phyloP scores from a whole-genome alignment of 2,888 invertebrate species.

The Teleiodes luculella region DNA sequence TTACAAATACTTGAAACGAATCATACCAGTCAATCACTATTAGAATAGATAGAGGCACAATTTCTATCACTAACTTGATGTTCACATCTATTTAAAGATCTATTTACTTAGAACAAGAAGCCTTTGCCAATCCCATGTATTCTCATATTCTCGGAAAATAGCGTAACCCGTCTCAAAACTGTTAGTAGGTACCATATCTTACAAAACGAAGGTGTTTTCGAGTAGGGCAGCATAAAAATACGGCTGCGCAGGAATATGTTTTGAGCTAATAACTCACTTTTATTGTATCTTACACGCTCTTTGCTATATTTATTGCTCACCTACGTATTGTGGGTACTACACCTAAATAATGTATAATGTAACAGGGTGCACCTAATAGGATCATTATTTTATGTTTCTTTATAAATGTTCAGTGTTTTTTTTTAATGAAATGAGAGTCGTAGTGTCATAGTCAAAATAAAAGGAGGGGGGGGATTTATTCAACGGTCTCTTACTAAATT shows the following conservation, averaged over 20 bases:
- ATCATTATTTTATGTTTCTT: constrained; percentile 43
- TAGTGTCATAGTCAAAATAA: too few relatives aligned
- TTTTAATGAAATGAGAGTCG: not conserved
- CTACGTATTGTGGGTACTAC: constrained; percentile 60
- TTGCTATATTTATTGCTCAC: constrained; percentile 72
- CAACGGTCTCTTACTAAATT: too few relatives aligned
- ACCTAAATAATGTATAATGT: constrained; percentile 68
- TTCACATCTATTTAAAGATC: too few relatives aligned
- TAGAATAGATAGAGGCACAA: too few relatives aligned
- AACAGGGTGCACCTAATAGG: constrained; percentile 58
- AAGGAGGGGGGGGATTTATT: too few relatives aligned
- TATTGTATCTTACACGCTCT: constrained; percentile 76
- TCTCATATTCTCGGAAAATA: not conserved
- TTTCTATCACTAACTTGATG: too few relatives aligned
- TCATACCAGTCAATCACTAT: too few relatives aligned
- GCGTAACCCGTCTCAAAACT: not conserved
- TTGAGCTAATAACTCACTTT: constrained; percentile 75
- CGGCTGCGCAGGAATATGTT: constrained; percentile 63
- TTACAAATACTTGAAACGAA: too few relatives aligned
- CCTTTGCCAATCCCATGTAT: too few relatives aligned
- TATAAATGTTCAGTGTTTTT: not conserved
- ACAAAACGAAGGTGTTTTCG: constrained; percentile 41
- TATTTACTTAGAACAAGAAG: too few relatives aligned
- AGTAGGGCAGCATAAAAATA: constrained; percentile 49
- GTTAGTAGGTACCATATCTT: constrained; percentile 3